A percentile compares a stretch with the other conserved stretches of the same genome.
Conservation (phyloP, 2,113 vertebrate species). For the Falco punctatus region DNA sequence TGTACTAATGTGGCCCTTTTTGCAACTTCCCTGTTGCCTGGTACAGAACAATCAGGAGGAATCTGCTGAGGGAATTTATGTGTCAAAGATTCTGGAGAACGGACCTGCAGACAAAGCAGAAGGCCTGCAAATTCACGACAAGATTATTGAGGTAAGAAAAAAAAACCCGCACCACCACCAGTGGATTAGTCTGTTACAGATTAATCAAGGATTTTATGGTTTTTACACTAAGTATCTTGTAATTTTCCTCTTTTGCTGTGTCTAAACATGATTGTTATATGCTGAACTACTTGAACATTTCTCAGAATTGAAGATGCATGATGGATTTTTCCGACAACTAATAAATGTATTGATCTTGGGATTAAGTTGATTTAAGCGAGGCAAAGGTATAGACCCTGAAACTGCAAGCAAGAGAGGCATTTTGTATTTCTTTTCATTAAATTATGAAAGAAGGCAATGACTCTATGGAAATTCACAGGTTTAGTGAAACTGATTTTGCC, state of each 20-base stretch:
- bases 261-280: not conserved
- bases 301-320: not conserved
- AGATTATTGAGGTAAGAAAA: conserved; percentile 78
- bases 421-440: not conserved
- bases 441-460: not conserved
- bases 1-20: not conserved
- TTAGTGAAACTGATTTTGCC: not conserved
- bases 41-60: conserved; percentile 65
- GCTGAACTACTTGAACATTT: not conserved
- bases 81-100: conserved; percentile 80
- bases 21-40: not conserved
- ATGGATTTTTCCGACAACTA: not conserved
- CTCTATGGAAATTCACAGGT: not conserved
- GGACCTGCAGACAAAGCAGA: conserved; percentile 75
- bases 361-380: not conserved
- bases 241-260: not conserved
- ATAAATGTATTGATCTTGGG: not conserved
- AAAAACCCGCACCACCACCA: not conserved
- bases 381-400: not conserved
- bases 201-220: not conserved
- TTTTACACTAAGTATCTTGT: not conserved
- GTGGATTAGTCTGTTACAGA: not conserved
- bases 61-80: conserved; percentile 76
- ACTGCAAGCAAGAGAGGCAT: not conserved
- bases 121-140: conserved; percentile 76